Percentiles rank a stretch among this genome's conserved stretches.
Conservation (phyloP, 2,797 vertebrate species). For the Peromyscus attwateri region DNA sequence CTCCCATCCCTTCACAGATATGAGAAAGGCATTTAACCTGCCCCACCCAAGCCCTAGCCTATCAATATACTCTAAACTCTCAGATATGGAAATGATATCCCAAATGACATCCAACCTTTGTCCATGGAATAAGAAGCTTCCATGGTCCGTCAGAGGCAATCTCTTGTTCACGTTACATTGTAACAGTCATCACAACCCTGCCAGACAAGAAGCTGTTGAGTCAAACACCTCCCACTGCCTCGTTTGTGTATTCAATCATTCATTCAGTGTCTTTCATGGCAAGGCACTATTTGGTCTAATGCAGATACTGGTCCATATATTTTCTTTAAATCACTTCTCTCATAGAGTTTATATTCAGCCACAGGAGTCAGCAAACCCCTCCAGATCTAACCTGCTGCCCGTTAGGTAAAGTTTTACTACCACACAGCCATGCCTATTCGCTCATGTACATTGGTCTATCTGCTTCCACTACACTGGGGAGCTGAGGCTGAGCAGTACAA, state of each 20-base stretch:
- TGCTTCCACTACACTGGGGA: not conserved
- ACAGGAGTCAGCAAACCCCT: not conserved
- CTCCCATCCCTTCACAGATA: not conserved
- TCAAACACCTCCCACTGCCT: not conserved
- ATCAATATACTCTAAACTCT: not conserved
- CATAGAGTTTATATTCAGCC: not conserved
- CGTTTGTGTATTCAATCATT: not conserved
- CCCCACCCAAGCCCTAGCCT: not conserved
- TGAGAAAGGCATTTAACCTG: not conserved
- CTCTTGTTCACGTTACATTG: no score
- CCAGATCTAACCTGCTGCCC: not conserved
- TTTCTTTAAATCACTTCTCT: not conserved
- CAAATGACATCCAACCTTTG: not conserved
- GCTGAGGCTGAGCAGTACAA: not conserved
- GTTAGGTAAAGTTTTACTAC: constrained; percentile 35
- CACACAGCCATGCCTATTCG: not conserved
- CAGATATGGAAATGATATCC: not conserved
- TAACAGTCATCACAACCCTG: not conserved
- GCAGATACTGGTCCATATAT: not conserved
- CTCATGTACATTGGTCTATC: not conserved
- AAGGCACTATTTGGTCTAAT: not conserved
- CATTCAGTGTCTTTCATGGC: not conserved
- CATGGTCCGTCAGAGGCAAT: not conserved
- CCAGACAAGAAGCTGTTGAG: not conserved
- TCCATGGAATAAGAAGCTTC: not conserved